These are phyloP conservation scores for Stenolophus ochropezus DNA, from an alignment of 2,888 invertebrate species.

Conservation along the genomic window DNA sequence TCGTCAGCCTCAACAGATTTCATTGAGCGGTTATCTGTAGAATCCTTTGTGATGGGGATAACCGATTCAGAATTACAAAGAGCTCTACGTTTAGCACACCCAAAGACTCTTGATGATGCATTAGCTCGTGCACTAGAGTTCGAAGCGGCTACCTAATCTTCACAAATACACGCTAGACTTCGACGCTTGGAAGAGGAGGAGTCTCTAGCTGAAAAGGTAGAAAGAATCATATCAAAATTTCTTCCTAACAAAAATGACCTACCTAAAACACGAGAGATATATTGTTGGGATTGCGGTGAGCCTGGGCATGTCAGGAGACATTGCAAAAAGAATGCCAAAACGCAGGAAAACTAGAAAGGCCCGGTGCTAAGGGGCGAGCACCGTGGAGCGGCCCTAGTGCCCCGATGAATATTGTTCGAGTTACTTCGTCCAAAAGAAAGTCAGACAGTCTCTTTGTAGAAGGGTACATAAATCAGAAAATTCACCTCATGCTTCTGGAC, in stretches of 20 bases:
- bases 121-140: not conserved
- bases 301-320: not conserved
- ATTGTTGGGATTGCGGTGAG: not conserved
- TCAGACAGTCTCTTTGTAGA: not conserved
- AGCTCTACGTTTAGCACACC: not conserved
- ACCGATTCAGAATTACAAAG: not conserved
- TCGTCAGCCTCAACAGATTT: not conserved
- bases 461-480: not conserved
- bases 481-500: not conserved
- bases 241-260: too few relatives aligned
- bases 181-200: too few relatives aligned
- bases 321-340: not conserved
- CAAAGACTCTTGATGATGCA: not conserved
- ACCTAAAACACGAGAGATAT: too few relatives aligned
- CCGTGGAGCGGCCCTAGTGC: not conserved
- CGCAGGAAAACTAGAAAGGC: too few relatives aligned
- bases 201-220: too few relatives aligned
- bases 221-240: too few relatives aligned
- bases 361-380: too few relatives aligned
- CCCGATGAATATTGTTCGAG: not conserved
- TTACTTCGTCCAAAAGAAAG: not conserved
- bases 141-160: not conserved
- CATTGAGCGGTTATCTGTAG: not conserved
- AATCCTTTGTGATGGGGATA: not conserved
- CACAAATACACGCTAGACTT: too few relatives aligned